Percentiles rank a stretch among this genome's conserved stretches.
phyloP scores from a whole-genome alignment of 2,797 vertebrate species.

The Crossoptilon crossoptilon region DNA sequence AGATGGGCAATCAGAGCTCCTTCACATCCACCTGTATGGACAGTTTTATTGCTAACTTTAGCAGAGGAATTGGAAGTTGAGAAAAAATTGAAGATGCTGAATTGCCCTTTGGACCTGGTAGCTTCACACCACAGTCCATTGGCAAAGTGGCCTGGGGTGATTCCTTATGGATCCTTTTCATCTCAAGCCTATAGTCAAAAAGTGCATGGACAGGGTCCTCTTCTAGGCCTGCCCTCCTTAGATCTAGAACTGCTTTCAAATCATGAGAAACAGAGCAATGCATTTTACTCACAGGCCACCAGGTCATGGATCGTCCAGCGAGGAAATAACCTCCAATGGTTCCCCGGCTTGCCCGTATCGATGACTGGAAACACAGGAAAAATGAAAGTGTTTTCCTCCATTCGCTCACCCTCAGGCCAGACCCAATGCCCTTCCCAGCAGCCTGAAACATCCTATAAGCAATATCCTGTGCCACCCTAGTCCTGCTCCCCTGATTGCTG shows the following conservation, averaged over 20 bases:
- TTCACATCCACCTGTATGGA: neutral
- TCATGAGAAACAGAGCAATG: neutral
- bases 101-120: neutral
- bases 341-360: slow-evolving; percentile 84
- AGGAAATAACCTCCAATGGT: slow-evolving; percentile 94
- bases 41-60: neutral
- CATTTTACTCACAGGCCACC: slow-evolving; percentile 92
- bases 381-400: neutral
- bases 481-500: neutral
- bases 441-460: neutral
- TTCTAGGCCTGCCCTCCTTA: neutral
- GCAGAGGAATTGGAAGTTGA: neutral
- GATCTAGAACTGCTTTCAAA: neutral
- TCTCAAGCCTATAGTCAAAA: neutral
- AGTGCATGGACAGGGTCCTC: accelerated
- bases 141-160: neutral
- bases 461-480: neutral
- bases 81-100: neutral
- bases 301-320: slow-evolving; percentile 93
- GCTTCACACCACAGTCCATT: neutral
- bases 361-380: slow-evolving; percentile 83
- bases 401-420: too few relatives aligned
- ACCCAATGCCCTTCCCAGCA: neutral
- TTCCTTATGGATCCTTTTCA: neutral
- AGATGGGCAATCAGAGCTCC: neutral